Conservation (phyloP, 2,113 vertebrate species). For the Sceloporus tristichus region DNA sequence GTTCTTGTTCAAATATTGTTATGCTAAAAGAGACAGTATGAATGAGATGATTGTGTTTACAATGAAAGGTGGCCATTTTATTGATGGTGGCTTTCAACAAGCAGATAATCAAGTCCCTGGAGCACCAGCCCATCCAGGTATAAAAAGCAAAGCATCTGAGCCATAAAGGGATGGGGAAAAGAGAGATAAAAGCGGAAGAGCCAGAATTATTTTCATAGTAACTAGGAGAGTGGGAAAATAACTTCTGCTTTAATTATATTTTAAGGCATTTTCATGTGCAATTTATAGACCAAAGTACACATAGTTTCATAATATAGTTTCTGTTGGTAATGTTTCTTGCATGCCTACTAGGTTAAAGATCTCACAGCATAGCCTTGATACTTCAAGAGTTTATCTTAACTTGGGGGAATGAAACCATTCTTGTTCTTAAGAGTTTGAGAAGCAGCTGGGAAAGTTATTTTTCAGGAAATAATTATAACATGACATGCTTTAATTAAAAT, state of each 20-base stretch:
- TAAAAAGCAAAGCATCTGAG: background rate
- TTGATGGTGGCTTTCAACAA: constrained; percentile 42
- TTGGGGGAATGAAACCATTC: constrained; percentile 1
- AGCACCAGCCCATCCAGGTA: constrained; percentile 3
- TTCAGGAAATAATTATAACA: constrained; percentile 57
- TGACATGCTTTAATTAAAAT: constrained; percentile 69
- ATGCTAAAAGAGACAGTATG: too few relatives aligned
- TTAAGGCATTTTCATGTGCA: constrained; percentile 43
- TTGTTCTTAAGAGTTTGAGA: constrained; percentile 58
- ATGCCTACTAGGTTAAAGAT: constrained; percentile 44
- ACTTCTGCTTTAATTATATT: constrained; percentile 37
- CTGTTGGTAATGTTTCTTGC: constrained; percentile 13
- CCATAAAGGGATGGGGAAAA: background rate
- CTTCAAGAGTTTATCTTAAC: constrained; percentile 23
- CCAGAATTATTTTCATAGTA: background rate
- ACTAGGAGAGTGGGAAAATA: constrained; percentile 26
- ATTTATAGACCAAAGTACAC: constrained; percentile 21
- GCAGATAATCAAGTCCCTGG: constrained; percentile 5
- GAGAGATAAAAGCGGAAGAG: background rate
- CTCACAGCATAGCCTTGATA: constrained; percentile 24
- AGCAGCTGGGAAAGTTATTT: constrained; percentile 45
- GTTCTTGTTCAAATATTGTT: constrained; percentile 33
- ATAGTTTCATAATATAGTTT: constrained; percentile 23
- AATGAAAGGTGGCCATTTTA: constrained; percentile 21
- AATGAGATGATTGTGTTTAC: too few relatives aligned